A percentile compares a stretch with the other conserved stretches of the same genome.
These are phyloP conservation scores for Hirtodrosophila duncani DNA, from an alignment of 2,888 invertebrate species.

Conservation along the genomic window DNA sequence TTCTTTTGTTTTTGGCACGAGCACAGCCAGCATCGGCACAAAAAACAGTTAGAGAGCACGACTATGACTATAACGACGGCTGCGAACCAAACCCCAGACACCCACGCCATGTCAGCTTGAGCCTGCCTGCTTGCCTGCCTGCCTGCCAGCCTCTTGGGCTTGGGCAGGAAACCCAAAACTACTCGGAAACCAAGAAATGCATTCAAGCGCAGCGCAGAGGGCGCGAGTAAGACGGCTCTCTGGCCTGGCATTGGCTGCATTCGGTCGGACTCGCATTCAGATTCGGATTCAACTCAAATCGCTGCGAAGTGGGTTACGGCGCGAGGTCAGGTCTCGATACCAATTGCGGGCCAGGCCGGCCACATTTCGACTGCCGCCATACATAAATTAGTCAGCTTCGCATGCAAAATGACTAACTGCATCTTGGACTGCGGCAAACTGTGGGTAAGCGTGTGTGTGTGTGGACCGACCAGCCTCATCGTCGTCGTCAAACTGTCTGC, in stretches of 20 bases:
- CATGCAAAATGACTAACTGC: constrained; percentile 55
- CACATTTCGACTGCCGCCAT: constrained; percentile 20
- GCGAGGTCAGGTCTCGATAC: constrained; percentile 26
- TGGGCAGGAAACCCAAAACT: constrained; percentile 41
- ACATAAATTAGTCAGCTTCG: constrained; percentile 47
- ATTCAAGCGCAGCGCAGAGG: constrained; percentile 67
- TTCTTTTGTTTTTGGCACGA: constrained; percentile 52
- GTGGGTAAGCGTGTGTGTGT: not conserved
- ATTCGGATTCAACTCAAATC: constrained; percentile 14
- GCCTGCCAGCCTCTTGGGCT: constrained; percentile 45
- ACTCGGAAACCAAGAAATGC: constrained; percentile 67
- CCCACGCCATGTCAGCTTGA: too few species aligned
- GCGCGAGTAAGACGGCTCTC: constrained; percentile 40
- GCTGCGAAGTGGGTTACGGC: constrained; percentile 6
- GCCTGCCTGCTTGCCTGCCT: too few species aligned
- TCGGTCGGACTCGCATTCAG: not conserved
- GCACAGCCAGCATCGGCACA: too few species aligned
- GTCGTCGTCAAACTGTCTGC: constrained; percentile 65
- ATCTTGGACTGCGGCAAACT: not conserved
- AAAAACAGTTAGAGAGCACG: constrained; percentile 52
- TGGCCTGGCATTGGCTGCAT: constrained; percentile 43
- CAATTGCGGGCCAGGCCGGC: too few species aligned
- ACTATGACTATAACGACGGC: constrained; percentile 39
- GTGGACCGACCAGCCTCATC: constrained; percentile 8
- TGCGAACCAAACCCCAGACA: constrained; percentile 33